A percentile compares a stretch with the other conserved stretches of the same genome.
Evolutionary conservation across 2,797 vertebrate species (phyloP).

Genomic region (Protonibea diacanthus): DNA sequence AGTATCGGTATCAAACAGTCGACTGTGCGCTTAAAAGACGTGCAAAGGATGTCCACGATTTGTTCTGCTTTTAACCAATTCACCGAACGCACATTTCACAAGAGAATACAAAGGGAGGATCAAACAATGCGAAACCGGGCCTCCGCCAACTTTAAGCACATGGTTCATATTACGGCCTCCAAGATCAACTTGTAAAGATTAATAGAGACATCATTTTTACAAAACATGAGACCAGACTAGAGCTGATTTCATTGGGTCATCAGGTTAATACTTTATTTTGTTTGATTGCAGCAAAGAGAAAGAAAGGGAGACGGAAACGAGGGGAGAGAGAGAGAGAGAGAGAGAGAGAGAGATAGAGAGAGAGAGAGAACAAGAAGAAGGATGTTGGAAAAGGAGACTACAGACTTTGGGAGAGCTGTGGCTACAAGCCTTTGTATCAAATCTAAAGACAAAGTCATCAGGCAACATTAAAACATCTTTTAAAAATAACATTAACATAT

Average conservation of each 20-base stretch:
- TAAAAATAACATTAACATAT: constrained; percentile 87
- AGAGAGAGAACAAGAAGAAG: constrained; percentile 69
- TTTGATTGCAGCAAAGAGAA: constrained; percentile 89
- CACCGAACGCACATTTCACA: neutral
- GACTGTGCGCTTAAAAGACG: neutral
- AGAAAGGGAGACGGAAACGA: constrained; percentile 81
- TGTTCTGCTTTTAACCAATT: neutral
- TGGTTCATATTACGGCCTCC: constrained; percentile 23
- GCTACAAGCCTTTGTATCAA: constrained; percentile 88
- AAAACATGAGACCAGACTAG: constrained; percentile 45
- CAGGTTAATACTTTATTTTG: constrained; percentile 93
- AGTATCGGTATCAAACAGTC: neutral
- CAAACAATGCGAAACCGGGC: constrained; percentile 16
- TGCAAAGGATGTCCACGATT: neutral
- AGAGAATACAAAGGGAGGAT: neutral
- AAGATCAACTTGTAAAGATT: constrained; percentile 19
- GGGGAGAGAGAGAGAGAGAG: constrained; percentile 58
- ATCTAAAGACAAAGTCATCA: constrained; percentile 88
- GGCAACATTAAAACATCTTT: constrained; percentile 88
- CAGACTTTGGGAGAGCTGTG: constrained; percentile 86
- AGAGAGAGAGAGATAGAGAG: constrained; percentile 63
- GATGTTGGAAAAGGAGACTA: constrained; percentile 79
- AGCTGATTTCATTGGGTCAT: constrained; percentile 81
- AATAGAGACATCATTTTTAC: neutral
- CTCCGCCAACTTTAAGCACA: constrained; percentile 21